A percentile compares a stretch with the other conserved stretches of the same genome.
phyloP scores from a whole-genome alignment of 2,113 vertebrate genomes.

The Odobenus rosmarus region DNA sequence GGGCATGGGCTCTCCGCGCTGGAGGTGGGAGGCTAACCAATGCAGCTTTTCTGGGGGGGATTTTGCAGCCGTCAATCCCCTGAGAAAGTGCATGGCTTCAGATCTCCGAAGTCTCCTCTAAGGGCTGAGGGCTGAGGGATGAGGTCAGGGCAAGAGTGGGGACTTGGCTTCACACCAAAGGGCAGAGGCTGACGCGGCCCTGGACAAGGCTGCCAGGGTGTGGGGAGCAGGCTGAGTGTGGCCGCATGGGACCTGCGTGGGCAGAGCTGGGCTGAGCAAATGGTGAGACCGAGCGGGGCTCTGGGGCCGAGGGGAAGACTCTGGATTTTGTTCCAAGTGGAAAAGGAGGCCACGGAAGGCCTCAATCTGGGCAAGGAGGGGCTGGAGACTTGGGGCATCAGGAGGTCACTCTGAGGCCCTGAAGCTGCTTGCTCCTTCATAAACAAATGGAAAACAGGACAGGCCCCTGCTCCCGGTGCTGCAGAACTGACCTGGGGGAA shows the following conservation, averaged over 20 bases:
- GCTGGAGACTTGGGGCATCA: background rate
- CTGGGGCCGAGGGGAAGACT: background rate
- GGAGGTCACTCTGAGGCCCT: background rate
- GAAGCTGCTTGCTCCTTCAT: rapidly evolving
- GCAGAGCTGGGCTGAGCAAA: background rate
- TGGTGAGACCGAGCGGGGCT: background rate
- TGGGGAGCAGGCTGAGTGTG: background rate
- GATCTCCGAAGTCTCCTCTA: background rate
- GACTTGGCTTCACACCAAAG: background rate
- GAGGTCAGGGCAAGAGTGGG: background rate
- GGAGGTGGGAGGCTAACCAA: background rate
- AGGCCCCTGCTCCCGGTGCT: background rate
- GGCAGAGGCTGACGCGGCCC: too few relatives aligned
- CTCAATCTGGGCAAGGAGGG: background rate
- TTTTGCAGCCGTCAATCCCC: background rate
- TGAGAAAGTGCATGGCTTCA: background rate
- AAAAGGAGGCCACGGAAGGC: background rate
- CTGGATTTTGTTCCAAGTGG: too few relatives aligned
- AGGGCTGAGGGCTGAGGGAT: background rate
- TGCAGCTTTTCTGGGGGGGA: background rate
- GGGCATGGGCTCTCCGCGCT: rapidly evolving
- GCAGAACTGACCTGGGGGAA: background rate
- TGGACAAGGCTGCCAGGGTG: too few relatives aligned
- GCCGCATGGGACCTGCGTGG: background rate
- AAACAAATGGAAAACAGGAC: background rate